Base-by-base conservation (phyloP, 2,888 invertebrate species). In the Sceliomorpha sp. region DNA sequence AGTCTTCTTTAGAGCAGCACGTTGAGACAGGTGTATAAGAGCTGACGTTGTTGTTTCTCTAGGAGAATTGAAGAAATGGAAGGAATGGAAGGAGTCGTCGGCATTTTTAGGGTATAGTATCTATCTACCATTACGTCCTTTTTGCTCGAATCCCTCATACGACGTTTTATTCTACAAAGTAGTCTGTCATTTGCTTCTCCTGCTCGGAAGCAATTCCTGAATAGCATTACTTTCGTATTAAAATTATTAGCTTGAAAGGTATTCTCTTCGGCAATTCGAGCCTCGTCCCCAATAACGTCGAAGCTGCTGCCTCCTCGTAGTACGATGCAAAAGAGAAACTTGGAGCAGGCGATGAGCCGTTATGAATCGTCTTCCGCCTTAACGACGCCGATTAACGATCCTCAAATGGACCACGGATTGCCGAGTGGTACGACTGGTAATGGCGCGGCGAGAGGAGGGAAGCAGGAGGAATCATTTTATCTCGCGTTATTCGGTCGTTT, bases 401-500 rank as follows among this genome's bases (percentile, higher is more conserved):
- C 59, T 72, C 51, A 50, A 69, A 63, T 66, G 66, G 58, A 62
- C 44, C 64, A 66, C 12, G 37, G 56, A 51, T 36, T 58, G 62
- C 29, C 56, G 64, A 69, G 58, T 66, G 58, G 69, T 69, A 66
- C 53, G 64, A 48, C 56, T 63, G 48, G 51, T 70, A 60, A 64
- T 63, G 69, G 55, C 8, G 27, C 26, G 20, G 55, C 58, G 69
- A 48, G 45, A 36, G 68, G 68, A 44, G 44, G 27, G 63, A 66
- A 53, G 47, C 32, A 37, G 47, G 45, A 55, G 48, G 56, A 53
- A 64, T 70, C 67, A 56, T 67, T 70, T 67, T 56, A 70, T 67
- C 70, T 66, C 58, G 58, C 66, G 51, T 67, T 63, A 67, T 72
- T 70, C 47, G 47, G 67, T 59, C 66, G 66, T 62, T 69, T 63